Evolutionary conservation across 30 jellyfish, hydroid and myxozoan genomes (phyloP).

Genomic region (Aurelia aurita complex sp. Pacific): DNA sequence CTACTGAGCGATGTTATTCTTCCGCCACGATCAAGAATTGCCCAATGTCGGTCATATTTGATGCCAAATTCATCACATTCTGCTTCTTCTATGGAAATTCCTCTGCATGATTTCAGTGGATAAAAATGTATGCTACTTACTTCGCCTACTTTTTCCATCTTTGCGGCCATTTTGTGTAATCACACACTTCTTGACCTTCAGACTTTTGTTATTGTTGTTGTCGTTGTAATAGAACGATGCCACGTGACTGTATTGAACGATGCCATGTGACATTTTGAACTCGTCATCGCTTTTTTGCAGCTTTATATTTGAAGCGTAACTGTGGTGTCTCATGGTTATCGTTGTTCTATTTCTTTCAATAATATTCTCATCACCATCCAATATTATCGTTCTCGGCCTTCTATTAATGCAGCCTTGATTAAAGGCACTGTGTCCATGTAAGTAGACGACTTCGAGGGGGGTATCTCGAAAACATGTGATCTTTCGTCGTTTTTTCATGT

Average conservation of each 20-base stretch:
- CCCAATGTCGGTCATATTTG: slow-evolving; percentile 66
- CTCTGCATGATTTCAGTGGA: slow-evolving; percentile 68
- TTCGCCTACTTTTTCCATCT: slow-evolving; percentile 22
- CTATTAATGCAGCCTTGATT: too few species aligned
- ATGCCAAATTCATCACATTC: slow-evolving; percentile 47
- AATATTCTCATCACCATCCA: too few species aligned
- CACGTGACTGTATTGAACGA: neutral
- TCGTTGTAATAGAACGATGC: neutral
- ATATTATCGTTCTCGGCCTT: too few species aligned
- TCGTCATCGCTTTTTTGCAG: too few species aligned
- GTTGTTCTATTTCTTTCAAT: too few species aligned
- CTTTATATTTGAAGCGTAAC: too few species aligned
- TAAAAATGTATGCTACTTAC: slow-evolving; percentile 28
- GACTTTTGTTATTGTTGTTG: neutral
- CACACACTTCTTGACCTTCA: neutral
- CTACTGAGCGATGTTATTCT: slow-evolving; percentile 27
- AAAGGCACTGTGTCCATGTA: too few species aligned
- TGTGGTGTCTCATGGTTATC: too few species aligned
- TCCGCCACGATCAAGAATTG: slow-evolving; percentile 41
- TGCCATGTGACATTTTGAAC: too few species aligned
- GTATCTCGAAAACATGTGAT: too few species aligned
- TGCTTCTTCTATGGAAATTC: slow-evolving; percentile 43
- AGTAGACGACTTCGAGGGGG: too few species aligned
- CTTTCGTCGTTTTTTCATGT: too few species aligned
- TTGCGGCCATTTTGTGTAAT: neutral